Conservation (phyloP, 2,888 invertebrate genomes). For the Camptogramma bilineatum region DNA sequence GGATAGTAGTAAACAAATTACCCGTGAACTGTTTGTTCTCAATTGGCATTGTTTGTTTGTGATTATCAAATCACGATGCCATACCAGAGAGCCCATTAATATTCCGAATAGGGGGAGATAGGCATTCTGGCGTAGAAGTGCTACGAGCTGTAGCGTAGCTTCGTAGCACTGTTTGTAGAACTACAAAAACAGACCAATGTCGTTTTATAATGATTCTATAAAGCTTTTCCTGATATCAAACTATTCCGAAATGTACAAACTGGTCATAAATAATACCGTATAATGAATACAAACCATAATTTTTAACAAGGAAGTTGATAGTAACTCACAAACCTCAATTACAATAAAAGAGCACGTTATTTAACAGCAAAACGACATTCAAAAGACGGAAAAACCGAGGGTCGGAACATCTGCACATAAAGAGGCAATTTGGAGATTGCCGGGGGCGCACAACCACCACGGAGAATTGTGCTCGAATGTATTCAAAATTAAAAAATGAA, state of each 20-base stretch:
- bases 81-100: constrained; percentile 61
- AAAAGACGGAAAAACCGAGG: constrained; percentile 84
- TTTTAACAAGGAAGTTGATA: constrained; percentile 53
- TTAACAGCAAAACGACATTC: constrained; percentile 85
- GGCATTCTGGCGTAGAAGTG: constrained; percentile 59
- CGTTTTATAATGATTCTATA: neutral
- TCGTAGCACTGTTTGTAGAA: constrained; percentile 43
- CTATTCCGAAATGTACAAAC: neutral
- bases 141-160: constrained; percentile 45
- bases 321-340: constrained; percentile 74
- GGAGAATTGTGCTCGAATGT: constrained; percentile 83
- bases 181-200: constrained; percentile 6
- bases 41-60: constrained; percentile 53
- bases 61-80: constrained; percentile 61
- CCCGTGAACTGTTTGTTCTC: constrained; percentile 47
- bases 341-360: constrained; percentile 83
- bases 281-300: constrained; percentile 29
- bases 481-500: constrained; percentile 83
- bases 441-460: constrained; percentile 81
- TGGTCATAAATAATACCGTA: constrained; percentile 1
- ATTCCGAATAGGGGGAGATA: constrained; percentile 57
- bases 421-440: constrained; percentile 86
- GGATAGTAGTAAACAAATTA: constrained; percentile 34
- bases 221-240: neutral
- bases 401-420: constrained; percentile 85